Evolutionary conservation across 2,888 invertebrate species (phyloP).

Genomic region (Vesta saturnalis): DNA sequence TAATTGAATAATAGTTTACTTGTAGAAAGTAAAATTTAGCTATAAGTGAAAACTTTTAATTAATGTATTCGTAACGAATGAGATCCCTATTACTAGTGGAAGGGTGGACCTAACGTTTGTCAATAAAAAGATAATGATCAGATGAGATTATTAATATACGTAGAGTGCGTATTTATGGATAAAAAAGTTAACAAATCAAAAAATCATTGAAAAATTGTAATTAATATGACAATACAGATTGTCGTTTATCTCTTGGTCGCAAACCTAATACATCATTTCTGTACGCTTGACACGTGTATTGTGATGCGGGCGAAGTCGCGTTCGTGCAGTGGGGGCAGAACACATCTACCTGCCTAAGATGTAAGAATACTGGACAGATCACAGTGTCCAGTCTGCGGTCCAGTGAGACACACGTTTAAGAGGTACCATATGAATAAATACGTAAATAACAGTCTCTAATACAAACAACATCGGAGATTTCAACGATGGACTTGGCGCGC

Average conservation of each 20-base stretch:
- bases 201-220: too few species aligned
- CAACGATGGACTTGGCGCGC: conserved; percentile 23
- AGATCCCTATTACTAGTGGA: background rate
- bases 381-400: conserved; percentile 57
- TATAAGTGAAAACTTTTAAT: conserved; percentile 7
- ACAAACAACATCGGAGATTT: conserved; percentile 23
- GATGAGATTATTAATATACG: too few species aligned
- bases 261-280: conserved; percentile 57
- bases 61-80: background rate
- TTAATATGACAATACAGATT: conserved; percentile 30
- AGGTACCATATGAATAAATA: background rate
- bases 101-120: conserved; percentile 25
- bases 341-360: conserved; percentile 42
- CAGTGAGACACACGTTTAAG: conserved; percentile 48
- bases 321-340: conserved; percentile 42
- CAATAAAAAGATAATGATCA: background rate
- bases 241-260: conserved; percentile 57
- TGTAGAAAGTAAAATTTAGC: conserved; percentile 14
- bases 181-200: too few species aligned
- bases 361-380: conserved; percentile 42
- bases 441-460: background rate
- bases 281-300: conserved; percentile 52
- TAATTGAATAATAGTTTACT: background rate
- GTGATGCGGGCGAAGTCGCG: conserved; percentile 53
- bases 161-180: too few species aligned